These are phyloP conservation scores for Phalacrocorax aristotelis DNA, from an alignment of 2,113 vertebrate species.

Conservation along the genomic window DNA sequence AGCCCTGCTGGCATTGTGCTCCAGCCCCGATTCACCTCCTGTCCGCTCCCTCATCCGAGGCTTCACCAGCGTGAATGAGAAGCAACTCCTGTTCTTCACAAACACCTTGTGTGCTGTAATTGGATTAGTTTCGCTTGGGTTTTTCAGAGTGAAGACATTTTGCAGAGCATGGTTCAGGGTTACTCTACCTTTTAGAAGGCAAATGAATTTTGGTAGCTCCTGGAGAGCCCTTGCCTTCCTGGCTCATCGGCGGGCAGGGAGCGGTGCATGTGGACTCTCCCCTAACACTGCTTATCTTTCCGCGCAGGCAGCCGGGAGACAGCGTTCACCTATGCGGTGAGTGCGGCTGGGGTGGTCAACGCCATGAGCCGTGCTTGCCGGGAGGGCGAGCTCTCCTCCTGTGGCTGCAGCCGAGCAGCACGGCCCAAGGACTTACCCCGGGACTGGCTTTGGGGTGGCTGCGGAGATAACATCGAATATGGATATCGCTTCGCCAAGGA, in stretches of 20 bases:
- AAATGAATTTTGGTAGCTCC: neutral
- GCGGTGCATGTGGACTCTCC: rapidly evolving
- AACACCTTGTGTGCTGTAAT: neutral
- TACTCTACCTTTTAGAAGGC: rapidly evolving
- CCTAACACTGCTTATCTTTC: neutral
- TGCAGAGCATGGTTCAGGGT: neutral
- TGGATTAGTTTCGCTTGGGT: rapidly evolving
- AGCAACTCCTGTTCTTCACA: neutral
- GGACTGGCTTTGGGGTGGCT: constrained; percentile 99
- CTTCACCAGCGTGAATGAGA: neutral
- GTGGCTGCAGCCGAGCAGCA: constrained; percentile 91
- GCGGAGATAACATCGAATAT: constrained; percentile 95
- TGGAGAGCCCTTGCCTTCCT: neutral
- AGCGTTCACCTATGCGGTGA: constrained; percentile 94
- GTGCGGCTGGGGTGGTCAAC: constrained; percentile 94
- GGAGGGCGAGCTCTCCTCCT: constrained; percentile 95
- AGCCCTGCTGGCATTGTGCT: rapidly evolving
- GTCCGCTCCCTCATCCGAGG: neutral
- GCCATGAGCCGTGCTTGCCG: constrained; percentile 95
- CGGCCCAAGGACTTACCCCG: constrained; percentile 93
- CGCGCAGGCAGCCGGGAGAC: constrained; percentile 92
- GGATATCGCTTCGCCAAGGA: constrained; percentile 97
- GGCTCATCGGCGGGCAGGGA: rapidly evolving
- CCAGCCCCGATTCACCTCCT: neutral
- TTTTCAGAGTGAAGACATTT: neutral